Conservation (phyloP, 2,113 vertebrate species). For the Galbula dea region DNA sequence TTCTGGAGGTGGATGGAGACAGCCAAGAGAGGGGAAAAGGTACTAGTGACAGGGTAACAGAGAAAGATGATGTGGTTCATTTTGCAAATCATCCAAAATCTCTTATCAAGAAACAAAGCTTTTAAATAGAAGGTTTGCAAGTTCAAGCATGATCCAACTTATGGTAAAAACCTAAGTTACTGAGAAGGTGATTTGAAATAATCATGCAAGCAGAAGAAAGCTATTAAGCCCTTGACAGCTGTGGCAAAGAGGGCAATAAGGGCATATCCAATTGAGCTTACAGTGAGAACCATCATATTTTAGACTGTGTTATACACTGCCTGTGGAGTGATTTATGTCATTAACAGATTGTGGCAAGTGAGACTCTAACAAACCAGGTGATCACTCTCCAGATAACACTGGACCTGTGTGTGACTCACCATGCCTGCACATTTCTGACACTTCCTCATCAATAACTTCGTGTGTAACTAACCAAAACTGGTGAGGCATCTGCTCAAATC, state of each 20-base stretch:
- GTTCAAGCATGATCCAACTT: background rate
- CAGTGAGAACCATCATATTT: background rate
- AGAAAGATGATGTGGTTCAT: background rate
- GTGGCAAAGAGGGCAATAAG: slow-evolving; percentile 6
- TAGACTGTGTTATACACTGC: background rate
- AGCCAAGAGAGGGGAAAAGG: rapidly evolving
- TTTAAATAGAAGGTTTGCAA: background rate
- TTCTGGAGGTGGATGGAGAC: background rate
- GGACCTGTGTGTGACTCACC: background rate
- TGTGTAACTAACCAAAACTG: background rate
- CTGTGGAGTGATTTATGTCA: background rate
- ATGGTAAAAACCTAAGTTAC: background rate
- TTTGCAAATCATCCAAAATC: background rate
- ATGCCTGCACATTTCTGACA: background rate
- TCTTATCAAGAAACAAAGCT: background rate
- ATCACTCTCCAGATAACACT: background rate
- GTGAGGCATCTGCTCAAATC: background rate
- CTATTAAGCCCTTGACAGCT: background rate
- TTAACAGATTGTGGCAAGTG: background rate
- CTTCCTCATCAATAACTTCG: background rate
- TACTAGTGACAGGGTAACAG: background rate
- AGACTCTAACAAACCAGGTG: background rate
- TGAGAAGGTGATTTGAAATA: slow-evolving; percentile 17
- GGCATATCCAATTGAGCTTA: background rate
- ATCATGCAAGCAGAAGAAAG: background rate